Percentiles rank a stretch among this genome's conserved stretches.
Conservation (phyloP, 1,140 invertebrate genomes). For the Caenorhabditis remanei region DNA sequence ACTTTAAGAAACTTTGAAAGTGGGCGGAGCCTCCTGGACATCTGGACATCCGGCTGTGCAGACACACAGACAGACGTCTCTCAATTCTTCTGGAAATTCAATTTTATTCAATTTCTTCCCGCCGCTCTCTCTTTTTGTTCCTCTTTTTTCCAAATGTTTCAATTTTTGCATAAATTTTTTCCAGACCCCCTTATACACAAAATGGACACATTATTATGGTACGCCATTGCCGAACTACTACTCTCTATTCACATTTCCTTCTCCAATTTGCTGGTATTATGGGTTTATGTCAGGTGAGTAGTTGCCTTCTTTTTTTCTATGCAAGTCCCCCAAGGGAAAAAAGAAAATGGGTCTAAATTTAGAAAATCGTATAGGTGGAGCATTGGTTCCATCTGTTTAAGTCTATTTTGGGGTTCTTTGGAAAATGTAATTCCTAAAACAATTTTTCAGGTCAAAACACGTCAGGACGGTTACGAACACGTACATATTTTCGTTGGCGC, state of each 20-base stretch:
- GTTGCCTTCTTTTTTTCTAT: not conserved
- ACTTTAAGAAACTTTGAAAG: too few species aligned
- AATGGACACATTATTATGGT: constrained; percentile 62
- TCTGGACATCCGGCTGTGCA: too few species aligned
- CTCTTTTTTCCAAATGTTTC: not conserved
- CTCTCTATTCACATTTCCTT: constrained; percentile 69
- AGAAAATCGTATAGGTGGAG: too few species aligned
- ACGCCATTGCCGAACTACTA: constrained; percentile 64
- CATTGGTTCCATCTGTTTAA: not conserved
- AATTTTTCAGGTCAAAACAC: constrained; percentile 52
- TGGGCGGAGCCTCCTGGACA: too few species aligned
- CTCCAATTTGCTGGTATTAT: constrained; percentile 67
- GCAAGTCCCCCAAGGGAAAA: not conserved
- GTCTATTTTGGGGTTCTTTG: not conserved
- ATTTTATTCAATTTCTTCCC: too few species aligned
- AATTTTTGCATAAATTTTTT: not conserved
- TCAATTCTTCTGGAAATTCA: too few species aligned
- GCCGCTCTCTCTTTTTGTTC: too few species aligned
- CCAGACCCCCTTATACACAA: not conserved
- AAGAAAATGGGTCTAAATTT: not conserved
- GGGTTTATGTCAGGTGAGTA: constrained; percentile 65
- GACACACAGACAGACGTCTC: too few species aligned
- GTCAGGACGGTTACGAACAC: constrained; percentile 69
- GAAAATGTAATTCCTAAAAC: not conserved
- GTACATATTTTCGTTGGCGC: constrained; percentile 68